These are phyloP conservation scores for Dynastes maya DNA, from an alignment of 2,888 invertebrate species.

Conservation along the genomic window DNA sequence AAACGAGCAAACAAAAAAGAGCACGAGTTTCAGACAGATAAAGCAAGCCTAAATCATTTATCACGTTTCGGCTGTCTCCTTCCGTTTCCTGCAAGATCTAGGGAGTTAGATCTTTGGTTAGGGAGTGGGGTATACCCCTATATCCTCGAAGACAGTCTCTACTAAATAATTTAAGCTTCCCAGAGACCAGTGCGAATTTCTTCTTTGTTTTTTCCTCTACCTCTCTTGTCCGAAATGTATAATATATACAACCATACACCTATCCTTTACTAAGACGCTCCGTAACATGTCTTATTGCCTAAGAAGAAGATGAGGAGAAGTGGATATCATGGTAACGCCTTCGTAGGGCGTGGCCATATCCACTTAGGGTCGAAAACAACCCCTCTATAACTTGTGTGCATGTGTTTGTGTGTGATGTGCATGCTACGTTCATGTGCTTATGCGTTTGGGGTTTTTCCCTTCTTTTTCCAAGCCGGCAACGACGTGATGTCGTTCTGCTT, in stretches of 20 bases:
- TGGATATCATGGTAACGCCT: constrained; percentile 31
- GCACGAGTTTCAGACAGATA: too few relatives aligned
- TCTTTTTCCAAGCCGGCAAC: too few relatives aligned
- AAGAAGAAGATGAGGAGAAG: constrained; percentile 28
- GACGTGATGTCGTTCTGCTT: too few relatives aligned
- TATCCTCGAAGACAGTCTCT: too few relatives aligned
- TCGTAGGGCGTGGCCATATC: constrained; percentile 39
- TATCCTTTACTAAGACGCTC: neutral
- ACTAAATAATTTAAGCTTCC: too few relatives aligned
- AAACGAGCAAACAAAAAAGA: too few relatives aligned
- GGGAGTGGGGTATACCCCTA: too few relatives aligned
- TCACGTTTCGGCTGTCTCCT: neutral
- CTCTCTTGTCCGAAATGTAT: constrained; percentile 40
- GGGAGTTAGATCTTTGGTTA: too few relatives aligned
- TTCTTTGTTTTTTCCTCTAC: too few relatives aligned
- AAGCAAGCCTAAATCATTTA: neutral
- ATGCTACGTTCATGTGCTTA: too few relatives aligned
- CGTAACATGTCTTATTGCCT: constrained; percentile 49
- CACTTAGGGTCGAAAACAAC: constrained; percentile 47
- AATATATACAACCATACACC: constrained; percentile 41
- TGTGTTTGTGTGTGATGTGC: neutral
- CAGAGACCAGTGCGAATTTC: too few relatives aligned
- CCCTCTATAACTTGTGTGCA: constrained; percentile 15
- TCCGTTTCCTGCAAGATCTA: neutral
- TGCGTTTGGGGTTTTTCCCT: too few relatives aligned